Evolutionary conservation across 2,113 vertebrate species (phyloP).

Genomic region (Sphyrna mokarran): DNA sequence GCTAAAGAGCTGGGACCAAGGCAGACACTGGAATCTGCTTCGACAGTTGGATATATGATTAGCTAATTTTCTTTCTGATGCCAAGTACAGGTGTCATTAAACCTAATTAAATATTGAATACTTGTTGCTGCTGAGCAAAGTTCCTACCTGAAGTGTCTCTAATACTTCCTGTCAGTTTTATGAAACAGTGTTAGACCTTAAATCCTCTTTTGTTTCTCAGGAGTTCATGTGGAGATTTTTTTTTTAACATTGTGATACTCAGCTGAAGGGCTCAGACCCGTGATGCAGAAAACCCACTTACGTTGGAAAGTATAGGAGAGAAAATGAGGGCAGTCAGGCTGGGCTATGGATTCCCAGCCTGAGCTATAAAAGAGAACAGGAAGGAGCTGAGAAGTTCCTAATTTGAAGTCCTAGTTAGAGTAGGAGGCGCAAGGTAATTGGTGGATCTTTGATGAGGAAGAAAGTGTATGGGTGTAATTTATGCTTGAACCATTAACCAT

Average conservation of each 20-base stretch:
- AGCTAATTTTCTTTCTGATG: background rate
- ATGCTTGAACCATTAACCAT: background rate
- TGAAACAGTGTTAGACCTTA: background rate
- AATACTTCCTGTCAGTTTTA: background rate
- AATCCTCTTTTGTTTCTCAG: background rate
- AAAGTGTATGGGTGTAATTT: background rate
- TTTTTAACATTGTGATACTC: background rate
- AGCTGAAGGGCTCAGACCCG: background rate
- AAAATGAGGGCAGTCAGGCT: background rate
- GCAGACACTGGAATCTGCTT: background rate
- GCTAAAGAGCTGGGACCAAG: background rate
- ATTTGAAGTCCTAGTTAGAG: background rate
- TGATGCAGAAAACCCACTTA: background rate
- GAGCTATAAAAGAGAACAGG: background rate
- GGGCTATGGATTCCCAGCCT: background rate
- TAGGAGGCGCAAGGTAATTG: background rate
- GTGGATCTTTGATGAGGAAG: background rate
- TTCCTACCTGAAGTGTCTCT: background rate
- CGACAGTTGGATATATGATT: background rate
- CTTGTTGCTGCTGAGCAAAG: background rate
- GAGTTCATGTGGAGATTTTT: background rate
- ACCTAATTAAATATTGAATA: background rate
- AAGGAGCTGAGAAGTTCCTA: background rate
- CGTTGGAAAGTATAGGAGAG: background rate
- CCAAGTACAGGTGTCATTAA: background rate